Percentiles rank a stretch among this genome's conserved stretches.
Conservation (phyloP, 1,140 invertebrate species). For the Pararge aegeria region DNA sequence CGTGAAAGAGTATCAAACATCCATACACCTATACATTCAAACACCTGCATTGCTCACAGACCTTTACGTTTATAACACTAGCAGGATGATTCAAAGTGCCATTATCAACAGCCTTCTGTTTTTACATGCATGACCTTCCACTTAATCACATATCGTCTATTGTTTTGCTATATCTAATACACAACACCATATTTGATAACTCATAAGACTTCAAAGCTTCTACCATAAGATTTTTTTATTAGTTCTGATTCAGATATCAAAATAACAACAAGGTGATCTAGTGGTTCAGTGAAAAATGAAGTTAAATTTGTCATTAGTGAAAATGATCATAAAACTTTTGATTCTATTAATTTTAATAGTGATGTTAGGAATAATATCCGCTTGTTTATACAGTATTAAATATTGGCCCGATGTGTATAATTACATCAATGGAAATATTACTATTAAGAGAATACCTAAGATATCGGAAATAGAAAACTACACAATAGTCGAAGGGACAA, state of each 20-base stretch:
- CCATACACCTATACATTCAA: too few species aligned
- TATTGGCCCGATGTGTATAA: constrained; percentile 67
- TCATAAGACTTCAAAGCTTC: neutral
- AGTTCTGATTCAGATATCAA: constrained; percentile 29
- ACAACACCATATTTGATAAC: neutral
- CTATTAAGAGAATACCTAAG: constrained; percentile 62
- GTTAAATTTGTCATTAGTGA: constrained; percentile 41
- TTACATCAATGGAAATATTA: constrained; percentile 65
- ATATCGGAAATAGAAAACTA: constrained; percentile 54
- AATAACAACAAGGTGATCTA: constrained; percentile 19
- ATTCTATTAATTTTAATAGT: constrained; percentile 56
- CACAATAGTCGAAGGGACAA: constrained; percentile 44
- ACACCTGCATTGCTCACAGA: too few species aligned
- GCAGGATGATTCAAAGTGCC: neutral
- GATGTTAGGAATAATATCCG: constrained; percentile 49
- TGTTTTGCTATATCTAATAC: neutral
- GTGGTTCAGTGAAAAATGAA: constrained; percentile 44
- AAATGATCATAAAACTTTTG: constrained; percentile 50
- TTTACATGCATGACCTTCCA: neutral
- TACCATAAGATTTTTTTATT: neutral
- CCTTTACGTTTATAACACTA: neutral
- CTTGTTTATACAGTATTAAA: constrained; percentile 51
- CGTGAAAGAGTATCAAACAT: too few species aligned
- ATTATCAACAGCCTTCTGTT: neutral
- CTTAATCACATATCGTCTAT: neutral